Evolutionary conservation across 2,888 invertebrate genomes (phyloP).

Genomic region (Hybos culiciformis): DNA sequence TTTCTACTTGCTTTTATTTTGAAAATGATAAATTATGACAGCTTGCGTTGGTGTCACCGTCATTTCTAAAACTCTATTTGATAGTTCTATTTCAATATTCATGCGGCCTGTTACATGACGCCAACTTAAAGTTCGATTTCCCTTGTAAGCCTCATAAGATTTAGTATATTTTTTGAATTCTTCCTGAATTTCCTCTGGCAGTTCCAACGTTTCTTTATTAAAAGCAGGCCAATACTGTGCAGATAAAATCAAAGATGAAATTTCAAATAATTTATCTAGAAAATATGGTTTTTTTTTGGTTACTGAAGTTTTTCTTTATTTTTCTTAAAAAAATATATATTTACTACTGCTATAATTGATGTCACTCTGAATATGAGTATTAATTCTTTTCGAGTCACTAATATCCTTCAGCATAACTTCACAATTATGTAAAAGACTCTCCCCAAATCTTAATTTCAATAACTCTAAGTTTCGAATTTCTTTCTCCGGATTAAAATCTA

Average conservation of each 20-base stretch:
- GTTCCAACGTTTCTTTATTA: conserved; percentile 80
- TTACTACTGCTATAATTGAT: conserved; percentile 33
- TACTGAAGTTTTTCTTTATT: no score
- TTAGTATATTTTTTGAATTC: conserved; percentile 78
- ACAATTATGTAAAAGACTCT: conserved; percentile 90
- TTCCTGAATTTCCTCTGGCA: conserved; percentile 65
- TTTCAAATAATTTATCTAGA: conserved; percentile 42
- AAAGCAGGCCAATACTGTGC: conserved; percentile 98
- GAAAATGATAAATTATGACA: conserved; percentile 85
- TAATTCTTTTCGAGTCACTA: conserved; percentile 87
- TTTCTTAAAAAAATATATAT: neutral
- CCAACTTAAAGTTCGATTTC: conserved; percentile 87
- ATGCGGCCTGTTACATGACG: conserved; percentile 87
- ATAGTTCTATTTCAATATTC: conserved; percentile 77
- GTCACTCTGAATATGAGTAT: conserved; percentile 69
- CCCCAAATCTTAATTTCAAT: conserved; percentile 87
- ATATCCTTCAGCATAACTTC: conserved; percentile 99
- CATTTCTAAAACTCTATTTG: conserved; percentile 62
- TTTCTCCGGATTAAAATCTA: conserved; percentile 75
- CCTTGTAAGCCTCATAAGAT: conserved; percentile 78
- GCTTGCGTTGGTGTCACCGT: conserved; percentile 88
- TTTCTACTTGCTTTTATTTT: conserved; percentile 61
- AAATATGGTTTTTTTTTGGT: neutral
- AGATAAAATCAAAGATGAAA: conserved; percentile 83
- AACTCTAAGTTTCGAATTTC: conserved; percentile 88